A percentile compares a stretch with the other conserved stretches of the same genome.
phyloP scores from a whole-genome alignment of 2,888 invertebrate species.

The Tinea semifulvella region DNA sequence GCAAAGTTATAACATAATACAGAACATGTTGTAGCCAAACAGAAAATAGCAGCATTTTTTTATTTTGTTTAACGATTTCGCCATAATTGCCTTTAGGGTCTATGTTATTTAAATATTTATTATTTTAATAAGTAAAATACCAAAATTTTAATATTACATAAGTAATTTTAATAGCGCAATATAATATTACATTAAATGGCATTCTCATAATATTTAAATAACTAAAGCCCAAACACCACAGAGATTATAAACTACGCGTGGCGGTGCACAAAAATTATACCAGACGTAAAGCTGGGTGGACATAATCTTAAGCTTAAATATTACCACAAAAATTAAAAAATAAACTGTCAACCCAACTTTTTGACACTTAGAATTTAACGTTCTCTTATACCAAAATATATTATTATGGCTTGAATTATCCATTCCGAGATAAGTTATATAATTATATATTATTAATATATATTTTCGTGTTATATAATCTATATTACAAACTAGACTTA shows the following conservation, averaged over 20 bases:
- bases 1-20: too few relatives aligned
- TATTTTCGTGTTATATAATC: constrained; percentile 8
- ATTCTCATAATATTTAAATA: too few relatives aligned
- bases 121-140: too few relatives aligned
- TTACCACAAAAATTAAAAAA: background rate
- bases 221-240: constrained; percentile 1
- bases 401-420: constrained; percentile 63
- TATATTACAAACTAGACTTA: constrained; percentile 6
- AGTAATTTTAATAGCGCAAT: too few relatives aligned
- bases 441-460: constrained; percentile 34
- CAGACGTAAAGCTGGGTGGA: background rate
- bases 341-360: constrained; percentile 6
- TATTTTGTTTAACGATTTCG: too few relatives aligned
- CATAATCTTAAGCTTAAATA: background rate
- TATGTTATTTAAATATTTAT: too few relatives aligned
- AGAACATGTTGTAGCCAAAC: too few relatives aligned
- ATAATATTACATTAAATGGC: too few relatives aligned
- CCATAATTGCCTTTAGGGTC: too few relatives aligned
- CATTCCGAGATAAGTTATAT: constrained; percentile 49
- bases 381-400: constrained; percentile 65
- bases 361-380: constrained; percentile 10
- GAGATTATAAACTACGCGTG: background rate
- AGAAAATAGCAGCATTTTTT: too few relatives aligned
- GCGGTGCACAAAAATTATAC: background rate
- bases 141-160: too few relatives aligned